Evolutionary conservation across 2,888 invertebrate genomes (phyloP), one percentile per base, ranked within the genome.

Genomic region (Platycheirus albimanus): DNA sequence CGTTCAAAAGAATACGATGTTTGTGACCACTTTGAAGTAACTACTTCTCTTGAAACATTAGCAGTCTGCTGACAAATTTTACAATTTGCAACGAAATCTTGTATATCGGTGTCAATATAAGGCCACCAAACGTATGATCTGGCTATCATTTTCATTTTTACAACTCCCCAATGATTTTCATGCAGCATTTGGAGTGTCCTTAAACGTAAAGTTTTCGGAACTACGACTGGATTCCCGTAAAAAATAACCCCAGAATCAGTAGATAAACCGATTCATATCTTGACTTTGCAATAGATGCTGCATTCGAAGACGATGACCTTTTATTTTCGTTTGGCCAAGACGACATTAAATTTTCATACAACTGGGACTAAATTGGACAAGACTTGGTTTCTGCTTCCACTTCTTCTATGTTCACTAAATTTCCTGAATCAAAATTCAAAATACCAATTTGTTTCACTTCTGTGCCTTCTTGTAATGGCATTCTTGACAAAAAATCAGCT

Each of bases 51-150:
- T 20, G 63, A 13, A 7, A 63, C 61, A 54, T 71, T 71, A 24
- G 69, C 56, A 1, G 38, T 49, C 49, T 52, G 41, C 30, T 74
- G 63, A 72, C 38, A 84, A 17, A 41, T 19, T 51, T 58, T 19
- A 78, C 87, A 87, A 4, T 61, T 49, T 49, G 74, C 85, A 30
- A 86, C 84, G 13, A 69, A 84, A 2, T 63, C 52, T 70, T 87
- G 86, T 11, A 88, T 86, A 10, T 88, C 86, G 1, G 58, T 20
- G 76, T 88, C 87, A 30, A 88, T 83, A 4, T 76, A 72, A 1
- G 87, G 87, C 87, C 87, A 88, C 86, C 86, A 88, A 51, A 88
- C 86, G 81, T 87, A 85, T 6, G 86, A 85, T 19, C 86, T 56
- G 0, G 88, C 87, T 11, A 87, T 38, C 13, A 85, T 74, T 86